Evolutionary conservation across 2,113 vertebrate species (phyloP).

Genomic region (Orthonyx spaldingii): DNA sequence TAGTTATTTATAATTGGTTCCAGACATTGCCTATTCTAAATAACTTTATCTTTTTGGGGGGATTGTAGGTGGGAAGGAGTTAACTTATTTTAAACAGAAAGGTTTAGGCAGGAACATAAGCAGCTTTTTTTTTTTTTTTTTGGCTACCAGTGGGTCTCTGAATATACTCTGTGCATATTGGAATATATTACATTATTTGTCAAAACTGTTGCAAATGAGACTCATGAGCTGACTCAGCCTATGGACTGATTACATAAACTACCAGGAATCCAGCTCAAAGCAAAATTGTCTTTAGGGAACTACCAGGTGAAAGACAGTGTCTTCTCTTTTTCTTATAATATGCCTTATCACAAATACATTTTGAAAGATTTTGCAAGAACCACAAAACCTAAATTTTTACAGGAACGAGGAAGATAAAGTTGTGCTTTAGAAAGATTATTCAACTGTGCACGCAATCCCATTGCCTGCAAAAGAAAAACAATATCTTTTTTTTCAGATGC

Average conservation of each 20-base stretch:
- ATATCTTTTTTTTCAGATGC: not conserved
- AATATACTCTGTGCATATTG: not conserved
- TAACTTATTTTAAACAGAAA: not conserved
- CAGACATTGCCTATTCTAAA: not conserved
- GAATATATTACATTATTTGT: not conserved
- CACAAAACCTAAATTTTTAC: not conserved
- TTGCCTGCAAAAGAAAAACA: not conserved
- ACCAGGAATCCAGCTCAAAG: not conserved
- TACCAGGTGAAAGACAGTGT: not conserved
- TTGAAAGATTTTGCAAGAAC: not conserved
- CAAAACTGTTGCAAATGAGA: not conserved
- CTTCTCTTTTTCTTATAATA: not conserved
- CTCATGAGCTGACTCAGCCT: not conserved
- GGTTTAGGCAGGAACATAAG: not conserved
- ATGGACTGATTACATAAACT: not conserved
- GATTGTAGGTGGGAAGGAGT: not conserved
- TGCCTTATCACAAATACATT: not conserved
- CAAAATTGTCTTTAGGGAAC: not conserved
- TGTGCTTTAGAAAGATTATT: not conserved
- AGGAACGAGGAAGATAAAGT: not conserved
- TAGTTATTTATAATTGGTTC: not conserved
- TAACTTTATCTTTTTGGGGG: not conserved
- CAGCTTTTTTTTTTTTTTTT: not conserved
- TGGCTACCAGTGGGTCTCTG: not conserved
- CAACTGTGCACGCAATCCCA: not conserved